These are phyloP conservation scores for Xanthia icteritia DNA, from an alignment of 2,888 invertebrate genomes.

Conservation along the genomic window DNA sequence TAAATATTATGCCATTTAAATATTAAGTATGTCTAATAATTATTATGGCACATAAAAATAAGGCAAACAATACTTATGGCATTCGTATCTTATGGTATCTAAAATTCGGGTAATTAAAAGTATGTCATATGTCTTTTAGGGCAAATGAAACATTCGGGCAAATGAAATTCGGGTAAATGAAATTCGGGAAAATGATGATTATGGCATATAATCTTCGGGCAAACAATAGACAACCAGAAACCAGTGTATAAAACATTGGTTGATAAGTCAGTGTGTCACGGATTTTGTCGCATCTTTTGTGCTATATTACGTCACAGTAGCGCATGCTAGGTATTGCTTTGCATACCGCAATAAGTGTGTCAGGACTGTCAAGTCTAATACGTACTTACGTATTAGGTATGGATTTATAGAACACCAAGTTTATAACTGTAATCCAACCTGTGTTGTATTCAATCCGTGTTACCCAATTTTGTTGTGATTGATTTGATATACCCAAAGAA, in stretches of 20 bases:
- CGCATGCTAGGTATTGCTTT: constrained; percentile 18
- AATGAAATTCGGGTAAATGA: no score
- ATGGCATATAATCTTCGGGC: no score
- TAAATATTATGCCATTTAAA: no score
- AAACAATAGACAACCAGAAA: no score
- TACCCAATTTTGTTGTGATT: constrained; percentile 21
- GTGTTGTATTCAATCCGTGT: constrained; percentile 26
- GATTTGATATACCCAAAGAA: constrained; percentile 4
- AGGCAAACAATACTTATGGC: no score
- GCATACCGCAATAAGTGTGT: constrained; percentile 34
- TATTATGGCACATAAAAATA: no score
- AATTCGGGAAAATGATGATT: no score
- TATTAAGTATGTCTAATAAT: no score
- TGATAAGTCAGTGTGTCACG: constrained; percentile 2
- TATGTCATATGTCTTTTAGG: no score
- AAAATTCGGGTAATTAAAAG: no score
- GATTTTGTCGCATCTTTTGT: constrained; percentile 28
- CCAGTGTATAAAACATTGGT: neutral
- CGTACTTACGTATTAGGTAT: neutral
- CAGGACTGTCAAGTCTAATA: constrained; percentile 20
- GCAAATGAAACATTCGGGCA: no score
- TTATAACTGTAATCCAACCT: constrained; percentile 43
- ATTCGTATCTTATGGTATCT: no score
- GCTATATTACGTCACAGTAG: neutral
- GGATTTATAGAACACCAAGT: constrained; percentile 18